phyloP scores from a whole-genome alignment of 2,888 invertebrate genomes.

The Lagria hirta region DNA sequence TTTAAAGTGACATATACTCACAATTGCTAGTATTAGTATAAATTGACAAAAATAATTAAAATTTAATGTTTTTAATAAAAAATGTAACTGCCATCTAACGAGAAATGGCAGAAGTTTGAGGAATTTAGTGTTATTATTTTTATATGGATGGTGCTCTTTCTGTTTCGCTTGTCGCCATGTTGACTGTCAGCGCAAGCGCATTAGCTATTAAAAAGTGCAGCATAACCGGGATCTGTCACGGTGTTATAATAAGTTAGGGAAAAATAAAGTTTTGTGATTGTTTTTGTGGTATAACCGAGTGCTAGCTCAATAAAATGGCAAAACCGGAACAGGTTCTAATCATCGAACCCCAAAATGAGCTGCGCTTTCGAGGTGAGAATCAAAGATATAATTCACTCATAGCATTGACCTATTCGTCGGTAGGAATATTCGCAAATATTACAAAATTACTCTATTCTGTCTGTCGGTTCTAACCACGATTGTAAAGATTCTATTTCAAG shows the following conservation, averaged over 20 bases:
- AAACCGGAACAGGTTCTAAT: constrained; percentile 78
- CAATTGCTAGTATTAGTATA: too few species aligned
- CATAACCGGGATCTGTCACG: constrained; percentile 52
- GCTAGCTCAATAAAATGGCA: constrained; percentile 58
- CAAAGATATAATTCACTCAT: too few species aligned
- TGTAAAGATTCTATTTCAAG: constrained; percentile 41
- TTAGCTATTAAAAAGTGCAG: constrained; percentile 46
- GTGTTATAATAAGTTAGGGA: constrained; percentile 36
- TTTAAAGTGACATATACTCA: too few species aligned
- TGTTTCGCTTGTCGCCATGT: constrained; percentile 33
- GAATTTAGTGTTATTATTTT: too few species aligned
- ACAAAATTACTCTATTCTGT: constrained; percentile 34
- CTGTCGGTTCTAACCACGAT: constrained; percentile 25
- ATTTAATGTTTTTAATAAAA: too few species aligned
- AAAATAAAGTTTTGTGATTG: constrained; percentile 42
- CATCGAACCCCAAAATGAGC: constrained; percentile 86
- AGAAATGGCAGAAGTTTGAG: too few species aligned
- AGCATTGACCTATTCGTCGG: constrained; percentile 36
- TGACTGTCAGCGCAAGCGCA: constrained; percentile 40
- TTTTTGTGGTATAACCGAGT: constrained; percentile 36
- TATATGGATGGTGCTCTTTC: too few species aligned
- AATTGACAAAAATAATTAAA: too few species aligned
- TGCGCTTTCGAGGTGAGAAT: constrained; percentile 86
- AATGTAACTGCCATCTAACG: too few species aligned
- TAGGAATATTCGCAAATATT: constrained; percentile 25